Evolutionary conservation across 1,140 invertebrate genomes (phyloP), one percentile per base, ranked within the genome.

Genomic region (Macrostomum lignano): DNA sequence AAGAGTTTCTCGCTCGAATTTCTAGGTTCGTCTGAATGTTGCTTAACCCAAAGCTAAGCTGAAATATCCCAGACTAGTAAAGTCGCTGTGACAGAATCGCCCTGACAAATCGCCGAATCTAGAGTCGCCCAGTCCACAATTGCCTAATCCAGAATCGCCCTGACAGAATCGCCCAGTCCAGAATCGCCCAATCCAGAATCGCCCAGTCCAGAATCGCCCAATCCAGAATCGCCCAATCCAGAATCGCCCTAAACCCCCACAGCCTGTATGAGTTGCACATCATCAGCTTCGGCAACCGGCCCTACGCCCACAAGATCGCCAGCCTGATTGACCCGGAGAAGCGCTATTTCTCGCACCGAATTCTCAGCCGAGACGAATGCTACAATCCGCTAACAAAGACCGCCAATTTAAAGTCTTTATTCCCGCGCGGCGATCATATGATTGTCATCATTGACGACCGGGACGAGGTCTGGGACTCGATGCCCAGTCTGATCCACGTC

Each of bases 401-500:
- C 31, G 78, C 78, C 31, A 98, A 98, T 65, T 63, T 94, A 14
- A 84, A 76, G 79, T 91, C 82, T 6, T 57, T 98, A 7, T 98
- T 98, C 64, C 91, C 91, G 2, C 84, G 78, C 57, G 88, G 86
- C 3, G 86, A 94, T 55, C 70, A 82, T 37, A 73, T 96, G 70
- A 84, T 96, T 1, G 84, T 79, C 50, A 98, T 98, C 37, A 93
- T 98, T 48, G 91, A 98, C 59, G 91, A 98, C 52, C 63, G 91
- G 21, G 79, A 93, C 52, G 88, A 98, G 63, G 88, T 98, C 2
- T 98, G 91, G 91, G 76, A 82, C 46, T 77, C 73, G 55, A 74
- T 79, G 21, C 67, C 72, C 17, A 94, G 93, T 63, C 61, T 94
- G 22, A 74, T 98, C 33, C 81, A 86, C 52, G 86, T 94, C 0